Evolutionary conservation across 1,140 invertebrate genomes (phyloP).

Genomic region (Brachystomella parvula): DNA sequence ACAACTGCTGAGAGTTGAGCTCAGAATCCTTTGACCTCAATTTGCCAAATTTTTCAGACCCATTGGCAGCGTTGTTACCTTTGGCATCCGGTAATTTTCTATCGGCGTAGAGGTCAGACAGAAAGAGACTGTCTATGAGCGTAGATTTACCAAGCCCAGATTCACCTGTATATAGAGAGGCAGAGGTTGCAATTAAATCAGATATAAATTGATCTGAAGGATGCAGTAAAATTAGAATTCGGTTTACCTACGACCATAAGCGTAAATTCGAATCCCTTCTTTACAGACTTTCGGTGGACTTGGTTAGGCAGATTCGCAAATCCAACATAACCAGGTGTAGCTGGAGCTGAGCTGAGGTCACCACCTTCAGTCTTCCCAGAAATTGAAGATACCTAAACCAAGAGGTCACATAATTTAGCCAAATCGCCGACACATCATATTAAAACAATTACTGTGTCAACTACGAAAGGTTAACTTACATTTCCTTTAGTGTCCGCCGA

Average conservation of each 20-base stretch:
- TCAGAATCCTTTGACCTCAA: conserved; percentile 19
- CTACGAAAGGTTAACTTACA: too few species aligned
- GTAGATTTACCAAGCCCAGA: conserved; percentile 96
- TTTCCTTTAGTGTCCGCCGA: too few species aligned
- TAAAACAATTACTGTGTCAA: too few species aligned
- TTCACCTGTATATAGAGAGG: conserved; percentile 60
- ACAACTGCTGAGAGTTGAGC: conserved; percentile 18
- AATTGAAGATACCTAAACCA: too few species aligned
- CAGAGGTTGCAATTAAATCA: conserved; percentile 19
- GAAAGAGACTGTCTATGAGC: conserved; percentile 93
- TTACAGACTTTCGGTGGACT: conserved; percentile 90
- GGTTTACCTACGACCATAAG: conserved; percentile 79
- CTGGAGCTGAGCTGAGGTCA: too few species aligned
- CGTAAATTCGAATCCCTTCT: conserved; percentile 96
- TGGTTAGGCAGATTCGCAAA: conserved; percentile 94
- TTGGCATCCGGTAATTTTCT: conserved; percentile 74
- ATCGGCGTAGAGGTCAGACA: conserved; percentile 89
- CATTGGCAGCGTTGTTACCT: conserved; percentile 50
- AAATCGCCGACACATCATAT: too few species aligned
- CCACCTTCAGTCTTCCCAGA: too few species aligned
- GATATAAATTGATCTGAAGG: neutral
- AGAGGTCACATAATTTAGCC: too few species aligned
- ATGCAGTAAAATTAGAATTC: neutral
- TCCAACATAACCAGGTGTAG: conserved; percentile 80
- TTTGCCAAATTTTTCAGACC: conserved; percentile 23